Evolutionary conservation across 2,113 vertebrate species (phyloP).

Genomic region (Myanophis thanlyinensis): DNA sequence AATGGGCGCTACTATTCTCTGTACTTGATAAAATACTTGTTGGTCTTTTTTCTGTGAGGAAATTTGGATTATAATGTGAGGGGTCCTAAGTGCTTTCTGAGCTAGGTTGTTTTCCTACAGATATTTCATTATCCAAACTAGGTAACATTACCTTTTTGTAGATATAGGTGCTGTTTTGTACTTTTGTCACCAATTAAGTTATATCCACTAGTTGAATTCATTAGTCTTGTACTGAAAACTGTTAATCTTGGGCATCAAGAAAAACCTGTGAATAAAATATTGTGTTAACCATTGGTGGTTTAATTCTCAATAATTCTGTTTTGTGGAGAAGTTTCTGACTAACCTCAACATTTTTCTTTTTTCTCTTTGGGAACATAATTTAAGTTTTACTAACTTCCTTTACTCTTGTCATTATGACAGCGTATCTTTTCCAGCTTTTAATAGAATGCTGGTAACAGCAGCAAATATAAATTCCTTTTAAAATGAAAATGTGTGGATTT

Average conservation of each 20-base stretch:
- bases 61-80: neutral
- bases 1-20: neutral
- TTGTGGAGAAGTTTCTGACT: neutral
- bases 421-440: neutral
- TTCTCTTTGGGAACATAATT: neutral
- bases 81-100: too few species aligned
- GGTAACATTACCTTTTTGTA: too few species aligned
- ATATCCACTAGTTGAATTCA: neutral
- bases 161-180: neutral
- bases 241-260: neutral
- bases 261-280: neutral
- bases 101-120: too few species aligned
- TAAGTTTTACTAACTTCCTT: neutral
- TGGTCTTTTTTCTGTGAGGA: neutral
- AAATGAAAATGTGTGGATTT: neutral
- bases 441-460: neutral
- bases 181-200: too few species aligned
- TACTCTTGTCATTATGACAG: neutral
- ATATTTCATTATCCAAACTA: too few species aligned
- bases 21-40: neutral
- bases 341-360: neutral
- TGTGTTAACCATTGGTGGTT: neutral
- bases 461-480: neutral
- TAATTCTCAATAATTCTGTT: neutral
- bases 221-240: neutral